Percentiles rank a stretch among this genome's conserved stretches.
phyloP scores from a whole-genome alignment of 2,888 invertebrate species.

The Zeuzera pyrina region DNA sequence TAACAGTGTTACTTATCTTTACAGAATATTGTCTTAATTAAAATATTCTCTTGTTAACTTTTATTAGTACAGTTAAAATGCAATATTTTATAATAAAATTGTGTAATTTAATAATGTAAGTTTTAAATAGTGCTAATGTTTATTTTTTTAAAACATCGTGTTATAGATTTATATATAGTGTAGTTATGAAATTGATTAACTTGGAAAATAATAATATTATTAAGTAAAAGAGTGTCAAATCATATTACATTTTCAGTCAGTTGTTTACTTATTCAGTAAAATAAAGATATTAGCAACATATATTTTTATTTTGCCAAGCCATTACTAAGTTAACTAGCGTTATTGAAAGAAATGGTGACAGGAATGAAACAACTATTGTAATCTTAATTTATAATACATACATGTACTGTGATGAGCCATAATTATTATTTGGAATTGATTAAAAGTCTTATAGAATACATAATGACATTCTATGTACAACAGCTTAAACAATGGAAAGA shows the following conservation, averaged over 20 bases:
- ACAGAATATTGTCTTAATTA: conserved; percentile 28
- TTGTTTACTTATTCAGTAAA: conserved; percentile 68
- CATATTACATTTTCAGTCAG: conserved; percentile 71
- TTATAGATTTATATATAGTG: conserved; percentile 65
- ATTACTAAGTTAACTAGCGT: too few species aligned
- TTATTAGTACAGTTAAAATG: conserved; percentile 71
- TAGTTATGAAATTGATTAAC: conserved; percentile 68
- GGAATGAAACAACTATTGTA: too few species aligned
- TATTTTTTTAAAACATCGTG: conserved; percentile 71
- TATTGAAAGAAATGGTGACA: too few species aligned
- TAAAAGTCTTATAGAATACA: too few species aligned
- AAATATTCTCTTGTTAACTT: conserved; percentile 64
- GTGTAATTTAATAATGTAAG: conserved; percentile 63
- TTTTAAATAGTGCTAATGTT: conserved; percentile 71
- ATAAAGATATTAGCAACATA: conserved; percentile 55
- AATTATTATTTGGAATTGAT: too few species aligned
- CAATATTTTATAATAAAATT: conserved; percentile 71
- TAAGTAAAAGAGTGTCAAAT: conserved; percentile 70
- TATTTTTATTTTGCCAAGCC: too few species aligned
- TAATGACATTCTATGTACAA: too few species aligned
- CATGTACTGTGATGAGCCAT: too few species aligned
- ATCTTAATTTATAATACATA: too few species aligned
- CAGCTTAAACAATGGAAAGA: too few species aligned
- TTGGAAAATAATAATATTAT: conserved; percentile 42
- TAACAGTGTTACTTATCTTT: conserved; percentile 63